These are phyloP conservation scores for Meloidogyne hapla DNA, from an alignment of 1,140 invertebrate genomes.

Conservation along the genomic window DNA sequence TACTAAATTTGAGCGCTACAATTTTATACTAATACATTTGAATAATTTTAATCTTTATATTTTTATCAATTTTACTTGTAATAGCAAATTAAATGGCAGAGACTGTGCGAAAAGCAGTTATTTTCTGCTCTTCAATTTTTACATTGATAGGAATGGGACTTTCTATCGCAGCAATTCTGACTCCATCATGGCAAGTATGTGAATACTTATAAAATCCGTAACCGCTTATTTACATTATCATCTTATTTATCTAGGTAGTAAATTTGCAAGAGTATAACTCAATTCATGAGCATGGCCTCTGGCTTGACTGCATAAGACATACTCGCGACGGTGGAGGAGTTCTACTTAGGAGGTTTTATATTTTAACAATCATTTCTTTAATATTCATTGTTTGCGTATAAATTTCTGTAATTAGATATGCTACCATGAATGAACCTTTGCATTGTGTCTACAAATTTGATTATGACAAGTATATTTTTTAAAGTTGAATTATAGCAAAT, in stretches of 20 bases:
- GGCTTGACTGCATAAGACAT: slow-evolving; percentile 62
- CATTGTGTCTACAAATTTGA: slow-evolving; percentile 64
- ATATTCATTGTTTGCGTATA: too few species aligned
- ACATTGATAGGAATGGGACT: slow-evolving; percentile 61
- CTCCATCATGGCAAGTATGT: slow-evolving; percentile 54
- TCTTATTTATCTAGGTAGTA: slow-evolving; percentile 35
- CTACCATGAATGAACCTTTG: slow-evolving; percentile 59
- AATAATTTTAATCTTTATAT: neutral
- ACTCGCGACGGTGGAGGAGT: slow-evolving; percentile 59
- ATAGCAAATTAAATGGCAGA: slow-evolving; percentile 44
- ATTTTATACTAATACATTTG: neutral
- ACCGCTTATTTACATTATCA: slow-evolving; percentile 11
- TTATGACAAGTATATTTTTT: slow-evolving; percentile 53
- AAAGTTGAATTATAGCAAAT: neutral
- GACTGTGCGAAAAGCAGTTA: slow-evolving; percentile 50
- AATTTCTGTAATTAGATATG: slow-evolving; percentile 49
- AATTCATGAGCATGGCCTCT: slow-evolving; percentile 62
- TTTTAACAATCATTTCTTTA: neutral
- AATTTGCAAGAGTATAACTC: slow-evolving; percentile 63
- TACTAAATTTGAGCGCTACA: neutral
- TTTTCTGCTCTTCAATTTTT: slow-evolving; percentile 48
- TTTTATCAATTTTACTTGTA: too few species aligned
- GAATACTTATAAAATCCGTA: neutral
- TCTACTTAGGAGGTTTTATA: slow-evolving; percentile 52
- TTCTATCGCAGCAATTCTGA: slow-evolving; percentile 62